phyloP scores from a whole-genome alignment of 2,888 invertebrate genomes.

The Eugnorisma glareosa region DNA sequence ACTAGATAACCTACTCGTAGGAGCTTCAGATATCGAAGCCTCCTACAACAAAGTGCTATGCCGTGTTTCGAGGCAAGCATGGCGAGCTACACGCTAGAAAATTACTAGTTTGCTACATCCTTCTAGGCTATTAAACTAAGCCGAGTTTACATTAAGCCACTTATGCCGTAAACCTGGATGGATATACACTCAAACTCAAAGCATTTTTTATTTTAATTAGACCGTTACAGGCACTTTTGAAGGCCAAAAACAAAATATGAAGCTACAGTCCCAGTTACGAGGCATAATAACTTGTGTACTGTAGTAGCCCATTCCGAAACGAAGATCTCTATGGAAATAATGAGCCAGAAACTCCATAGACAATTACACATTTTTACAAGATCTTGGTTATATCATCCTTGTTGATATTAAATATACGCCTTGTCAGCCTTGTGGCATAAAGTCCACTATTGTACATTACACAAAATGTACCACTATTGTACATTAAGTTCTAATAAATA shows the following conservation, averaged over 20 bases:
- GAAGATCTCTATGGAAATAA: no score
- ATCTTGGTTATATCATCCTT: background rate
- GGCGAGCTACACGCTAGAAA: conserved; percentile 9
- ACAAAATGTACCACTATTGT: no score
- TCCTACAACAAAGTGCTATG: conserved; percentile 37
- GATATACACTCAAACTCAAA: background rate
- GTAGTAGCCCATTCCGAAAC: no score
- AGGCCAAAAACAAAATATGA: no score
- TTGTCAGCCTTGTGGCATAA: no score
- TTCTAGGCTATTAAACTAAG: conserved; percentile 31
- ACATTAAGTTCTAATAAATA: no score
- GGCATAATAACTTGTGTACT: no score
- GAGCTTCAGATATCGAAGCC: background rate
- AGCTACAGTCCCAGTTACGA: no score
- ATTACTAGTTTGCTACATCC: conserved; percentile 23
- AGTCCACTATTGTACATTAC: no score
- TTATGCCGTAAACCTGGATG: background rate
- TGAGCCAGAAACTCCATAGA: no score
- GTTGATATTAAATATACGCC: background rate
- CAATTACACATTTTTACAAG: background rate
- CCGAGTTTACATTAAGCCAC: conserved; percentile 3
- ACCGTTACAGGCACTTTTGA: no score
- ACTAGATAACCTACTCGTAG: background rate
- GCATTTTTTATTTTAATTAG: no score
- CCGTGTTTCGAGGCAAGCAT: conserved; percentile 21